phyloP scores from a whole-genome alignment of 2,797 vertebrate genomes.

The Coluber constrictor region DNA sequence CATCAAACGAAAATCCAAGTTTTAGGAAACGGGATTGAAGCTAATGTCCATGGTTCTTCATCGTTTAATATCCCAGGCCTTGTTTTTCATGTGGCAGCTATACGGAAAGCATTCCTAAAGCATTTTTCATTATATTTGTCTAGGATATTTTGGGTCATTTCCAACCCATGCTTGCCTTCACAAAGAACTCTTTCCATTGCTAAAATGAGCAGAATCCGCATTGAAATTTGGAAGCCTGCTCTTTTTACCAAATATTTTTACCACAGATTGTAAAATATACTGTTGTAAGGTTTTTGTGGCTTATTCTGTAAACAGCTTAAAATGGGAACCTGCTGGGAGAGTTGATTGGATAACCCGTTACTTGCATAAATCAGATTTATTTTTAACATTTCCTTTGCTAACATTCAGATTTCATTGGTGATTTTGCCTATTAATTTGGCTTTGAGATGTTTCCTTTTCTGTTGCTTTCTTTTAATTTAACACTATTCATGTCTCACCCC shows the following conservation, averaged over 20 bases:
- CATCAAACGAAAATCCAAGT: neutral
- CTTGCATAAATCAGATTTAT: slow-evolving; percentile 39
- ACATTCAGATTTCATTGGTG: slow-evolving; percentile 71
- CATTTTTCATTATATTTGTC: neutral
- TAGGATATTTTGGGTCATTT: neutral
- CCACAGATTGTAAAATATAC: neutral
- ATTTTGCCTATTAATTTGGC: slow-evolving; percentile 79
- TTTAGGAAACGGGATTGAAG: neutral
- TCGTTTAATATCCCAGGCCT: neutral
- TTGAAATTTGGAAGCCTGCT: neutral
- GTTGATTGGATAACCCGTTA: slow-evolving; percentile 39
- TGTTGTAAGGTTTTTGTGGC: neutral
- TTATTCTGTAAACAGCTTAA: neutral
- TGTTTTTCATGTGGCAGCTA: neutral
- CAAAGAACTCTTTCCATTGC: neutral
- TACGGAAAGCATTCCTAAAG: neutral
- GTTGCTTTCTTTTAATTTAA: slow-evolving; percentile 77
- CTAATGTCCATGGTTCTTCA: neutral
- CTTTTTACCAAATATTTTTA: too few relatives aligned
- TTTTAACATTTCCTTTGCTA: slow-evolving; percentile 71
- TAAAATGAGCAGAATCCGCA: neutral
- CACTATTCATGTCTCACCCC: slow-evolving; percentile 80
- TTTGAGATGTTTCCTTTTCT: slow-evolving; percentile 73
- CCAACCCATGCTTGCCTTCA: neutral
- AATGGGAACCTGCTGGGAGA: neutral